A percentile compares a stretch with the other conserved stretches of the same genome.
phyloP scores from a whole-genome alignment of 2,888 invertebrate species.

The Cheilosia impressa region DNA sequence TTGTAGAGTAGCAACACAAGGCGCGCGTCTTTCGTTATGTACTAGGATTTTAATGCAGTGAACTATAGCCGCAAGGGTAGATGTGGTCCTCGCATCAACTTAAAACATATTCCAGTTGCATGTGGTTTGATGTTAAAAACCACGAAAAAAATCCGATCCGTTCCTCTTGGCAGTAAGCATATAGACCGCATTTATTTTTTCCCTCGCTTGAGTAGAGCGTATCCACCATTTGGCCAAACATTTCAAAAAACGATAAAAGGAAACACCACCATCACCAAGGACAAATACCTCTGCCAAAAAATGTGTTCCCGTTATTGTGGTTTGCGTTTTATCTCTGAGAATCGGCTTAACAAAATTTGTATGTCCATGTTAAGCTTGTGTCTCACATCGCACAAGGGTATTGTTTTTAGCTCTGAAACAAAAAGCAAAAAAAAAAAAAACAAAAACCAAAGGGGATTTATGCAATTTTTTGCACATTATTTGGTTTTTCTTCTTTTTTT shows the following conservation, averaged over 20 bases:
- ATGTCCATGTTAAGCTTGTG: constrained; percentile 29
- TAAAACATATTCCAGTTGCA: constrained; percentile 30
- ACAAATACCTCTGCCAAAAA: constrained; percentile 66
- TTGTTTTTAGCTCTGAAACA: constrained; percentile 32
- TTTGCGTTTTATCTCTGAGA: constrained; percentile 69
- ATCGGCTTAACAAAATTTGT: constrained; percentile 71
- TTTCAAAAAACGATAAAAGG: constrained; percentile 25
- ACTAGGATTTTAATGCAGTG: constrained; percentile 8
- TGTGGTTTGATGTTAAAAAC: constrained; percentile 49
- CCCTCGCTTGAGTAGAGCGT: background rate
- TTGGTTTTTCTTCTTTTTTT: no score
- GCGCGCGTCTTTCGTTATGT: no score
- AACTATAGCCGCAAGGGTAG: constrained; percentile 20
- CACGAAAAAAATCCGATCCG: constrained; percentile 51
- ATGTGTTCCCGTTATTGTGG: constrained; percentile 60
- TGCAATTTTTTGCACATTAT: no score
- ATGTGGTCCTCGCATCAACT: constrained; percentile 36
- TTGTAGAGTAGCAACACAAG: no score
- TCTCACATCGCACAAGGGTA: constrained; percentile 25
- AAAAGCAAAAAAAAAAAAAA: no score
- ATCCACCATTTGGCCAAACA: constrained; percentile 40
- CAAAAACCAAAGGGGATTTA: no score
- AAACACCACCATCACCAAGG: constrained; percentile 10
- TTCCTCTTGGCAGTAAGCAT: constrained; percentile 19
- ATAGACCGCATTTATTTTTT: constrained; percentile 37